Percentiles rank a stretch among this genome's conserved stretches.
These are phyloP conservation scores for Chloroclystis v-ata DNA, from an alignment of 2,888 invertebrate species.

Conservation along the genomic window DNA sequence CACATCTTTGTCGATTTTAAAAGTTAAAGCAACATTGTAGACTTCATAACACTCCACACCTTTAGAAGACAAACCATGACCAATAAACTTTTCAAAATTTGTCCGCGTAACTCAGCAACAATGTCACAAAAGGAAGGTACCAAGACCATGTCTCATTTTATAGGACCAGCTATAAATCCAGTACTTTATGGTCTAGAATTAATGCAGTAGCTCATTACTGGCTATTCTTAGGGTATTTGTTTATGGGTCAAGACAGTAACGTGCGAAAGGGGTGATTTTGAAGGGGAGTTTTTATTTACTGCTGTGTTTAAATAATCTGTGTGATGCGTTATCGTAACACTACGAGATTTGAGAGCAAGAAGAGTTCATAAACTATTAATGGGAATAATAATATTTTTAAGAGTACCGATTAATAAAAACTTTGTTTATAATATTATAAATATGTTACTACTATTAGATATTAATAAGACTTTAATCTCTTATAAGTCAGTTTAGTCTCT, in stretches of 20 bases:
- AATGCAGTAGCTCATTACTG: slow-evolving; percentile 71
- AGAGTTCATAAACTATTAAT: too few species aligned
- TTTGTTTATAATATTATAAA: too few species aligned
- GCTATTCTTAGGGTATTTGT: slow-evolving; percentile 70
- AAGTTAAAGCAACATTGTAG: slow-evolving; percentile 3
- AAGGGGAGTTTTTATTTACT: slow-evolving; percentile 33
- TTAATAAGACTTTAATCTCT: too few species aligned
- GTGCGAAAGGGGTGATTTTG: slow-evolving; percentile 56
- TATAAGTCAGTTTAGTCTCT: too few species aligned
- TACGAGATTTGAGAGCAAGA: too few species aligned
- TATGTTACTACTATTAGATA: too few species aligned
- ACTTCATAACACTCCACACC: slow-evolving; percentile 34
- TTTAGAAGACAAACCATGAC: slow-evolving; percentile 33
- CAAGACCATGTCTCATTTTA: slow-evolving; percentile 71
- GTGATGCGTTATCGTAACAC: neutral
- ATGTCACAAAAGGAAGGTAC: slow-evolving; percentile 52
- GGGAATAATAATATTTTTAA: too few species aligned
- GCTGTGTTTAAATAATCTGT: neutral
- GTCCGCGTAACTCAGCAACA: slow-evolving; percentile 66
- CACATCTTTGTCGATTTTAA: neutral
- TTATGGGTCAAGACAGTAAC: slow-evolving; percentile 74
- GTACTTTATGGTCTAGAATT: slow-evolving; percentile 74
- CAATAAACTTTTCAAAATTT: slow-evolving; percentile 53
- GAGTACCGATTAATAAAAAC: too few species aligned
- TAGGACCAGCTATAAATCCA: slow-evolving; percentile 72